These are phyloP conservation scores for Anagrus nilaparvatae DNA, from an alignment of 1,140 invertebrate genomes.

Conservation along the genomic window DNA sequence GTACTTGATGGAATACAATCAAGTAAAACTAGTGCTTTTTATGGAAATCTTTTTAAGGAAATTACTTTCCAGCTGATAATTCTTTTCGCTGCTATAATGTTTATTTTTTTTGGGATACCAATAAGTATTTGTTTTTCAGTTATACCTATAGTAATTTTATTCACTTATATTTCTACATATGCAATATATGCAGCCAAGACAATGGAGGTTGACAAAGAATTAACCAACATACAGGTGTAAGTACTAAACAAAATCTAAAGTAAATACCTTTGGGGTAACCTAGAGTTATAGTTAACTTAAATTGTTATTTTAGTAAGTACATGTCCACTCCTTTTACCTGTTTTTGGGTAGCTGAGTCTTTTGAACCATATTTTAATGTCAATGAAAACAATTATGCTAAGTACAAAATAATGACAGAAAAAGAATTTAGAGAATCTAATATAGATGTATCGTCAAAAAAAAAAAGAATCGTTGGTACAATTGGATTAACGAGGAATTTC, in stretches of 20 bases:
- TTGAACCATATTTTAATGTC: constrained; percentile 31
- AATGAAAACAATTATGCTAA: no score
- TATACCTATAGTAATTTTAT: constrained; percentile 37
- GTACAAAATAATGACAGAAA: constrained; percentile 34
- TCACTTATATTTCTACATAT: constrained; percentile 40
- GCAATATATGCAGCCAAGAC: constrained; percentile 35
- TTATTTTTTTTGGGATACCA: constrained; percentile 45
- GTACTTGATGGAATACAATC: constrained; percentile 39
- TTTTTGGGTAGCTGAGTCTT: constrained; percentile 45
- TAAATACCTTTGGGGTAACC: not conserved
- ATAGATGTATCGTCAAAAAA: constrained; percentile 26
- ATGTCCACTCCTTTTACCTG: constrained; percentile 41
- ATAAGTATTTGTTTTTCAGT: constrained; percentile 38
- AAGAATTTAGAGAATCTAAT: constrained; percentile 28
- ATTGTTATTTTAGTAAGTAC: constrained; percentile 31
- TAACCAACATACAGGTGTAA: constrained; percentile 36
- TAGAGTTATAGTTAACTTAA: not conserved
- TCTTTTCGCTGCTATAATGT: constrained; percentile 41
- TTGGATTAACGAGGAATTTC: constrained; percentile 37
- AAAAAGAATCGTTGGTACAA: constrained; percentile 40
- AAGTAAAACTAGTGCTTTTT: constrained; percentile 37
- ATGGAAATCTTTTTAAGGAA: constrained; percentile 39
- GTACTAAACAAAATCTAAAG: not conserved
- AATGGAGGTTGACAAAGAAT: constrained; percentile 36
- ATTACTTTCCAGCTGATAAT: constrained; percentile 43